Conservation (phyloP, 2,888 invertebrate genomes). For the Drosophila rubida region DNA sequence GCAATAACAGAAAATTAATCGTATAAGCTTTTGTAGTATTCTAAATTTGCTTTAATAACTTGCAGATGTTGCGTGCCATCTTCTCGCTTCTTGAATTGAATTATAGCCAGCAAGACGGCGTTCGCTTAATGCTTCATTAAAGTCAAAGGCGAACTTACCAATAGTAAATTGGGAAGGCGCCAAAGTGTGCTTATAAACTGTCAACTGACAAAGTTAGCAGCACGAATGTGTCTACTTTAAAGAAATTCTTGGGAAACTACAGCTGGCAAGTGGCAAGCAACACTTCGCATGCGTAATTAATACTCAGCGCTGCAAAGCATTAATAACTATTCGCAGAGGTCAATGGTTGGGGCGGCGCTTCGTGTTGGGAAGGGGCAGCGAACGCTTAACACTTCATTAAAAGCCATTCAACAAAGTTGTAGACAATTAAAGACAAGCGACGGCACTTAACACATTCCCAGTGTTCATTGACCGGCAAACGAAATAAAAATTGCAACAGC, state of each 20-base stretch:
- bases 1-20: no score
- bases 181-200: background rate
- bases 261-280: conserved; percentile 19
- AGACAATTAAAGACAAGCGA: conserved; percentile 77
- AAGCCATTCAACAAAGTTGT: conserved; percentile 70
- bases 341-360: background rate
- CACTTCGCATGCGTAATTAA: conserved; percentile 32
- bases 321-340: background rate
- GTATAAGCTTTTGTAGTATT: no score
- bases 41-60: no score
- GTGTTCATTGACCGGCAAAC: conserved; percentile 79
- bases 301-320: conserved; percentile 25
- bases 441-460: conserved; percentile 77
- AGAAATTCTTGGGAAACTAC: conserved; percentile 30
- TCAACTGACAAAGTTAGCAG: background rate
- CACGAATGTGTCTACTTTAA: background rate
- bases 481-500: conserved; percentile 78
- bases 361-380: conserved; percentile 1
- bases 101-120: no score
- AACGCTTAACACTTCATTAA: conserved; percentile 73
- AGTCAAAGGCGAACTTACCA: background rate
- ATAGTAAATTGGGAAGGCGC: background rate
- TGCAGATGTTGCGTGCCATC: no score
- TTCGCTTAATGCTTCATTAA: no score
- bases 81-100: no score